Conservation (phyloP, 2,888 invertebrate species). For the Acleris literana region DNA sequence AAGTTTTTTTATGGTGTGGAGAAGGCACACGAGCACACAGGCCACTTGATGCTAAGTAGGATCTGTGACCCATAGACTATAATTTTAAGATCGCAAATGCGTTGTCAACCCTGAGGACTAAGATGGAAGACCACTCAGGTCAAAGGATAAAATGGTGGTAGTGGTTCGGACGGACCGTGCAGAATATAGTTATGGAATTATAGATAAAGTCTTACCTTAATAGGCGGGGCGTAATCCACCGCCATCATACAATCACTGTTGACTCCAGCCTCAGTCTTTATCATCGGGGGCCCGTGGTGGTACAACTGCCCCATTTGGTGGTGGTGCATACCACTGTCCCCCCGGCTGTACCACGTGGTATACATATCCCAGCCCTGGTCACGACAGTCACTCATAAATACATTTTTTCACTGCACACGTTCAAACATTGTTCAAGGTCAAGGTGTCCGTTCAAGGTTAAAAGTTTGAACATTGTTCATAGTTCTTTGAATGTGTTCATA, state of each 20-base stretch:
- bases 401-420: constrained; percentile 48
- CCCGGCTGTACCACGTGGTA: constrained; percentile 82
- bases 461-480: constrained; percentile 14
- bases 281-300: constrained; percentile 83
- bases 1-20: no score
- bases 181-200: constrained; percentile 7
- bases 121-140: no score
- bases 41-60: no score
- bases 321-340: constrained; percentile 79
- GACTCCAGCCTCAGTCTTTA: constrained; percentile 84
- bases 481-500: constrained; percentile 12
- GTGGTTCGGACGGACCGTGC: no score
- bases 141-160: no score
- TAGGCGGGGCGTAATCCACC: constrained; percentile 85
- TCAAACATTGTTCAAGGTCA: constrained; percentile 26
- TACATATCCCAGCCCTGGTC: constrained; percentile 78
- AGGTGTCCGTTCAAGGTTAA: constrained; percentile 8
- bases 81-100: no score
- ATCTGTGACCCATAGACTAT: no score
- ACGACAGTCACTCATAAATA: constrained; percentile 76
- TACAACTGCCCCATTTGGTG: constrained; percentile 82
- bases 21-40: no score
- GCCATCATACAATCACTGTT: constrained; percentile 87
- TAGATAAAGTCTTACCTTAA: constrained; percentile 80
- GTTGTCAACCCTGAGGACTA: no score